Evolutionary conservation across 2,888 invertebrate genomes (phyloP).

Genomic region (Protophormia terraenovae): DNA sequence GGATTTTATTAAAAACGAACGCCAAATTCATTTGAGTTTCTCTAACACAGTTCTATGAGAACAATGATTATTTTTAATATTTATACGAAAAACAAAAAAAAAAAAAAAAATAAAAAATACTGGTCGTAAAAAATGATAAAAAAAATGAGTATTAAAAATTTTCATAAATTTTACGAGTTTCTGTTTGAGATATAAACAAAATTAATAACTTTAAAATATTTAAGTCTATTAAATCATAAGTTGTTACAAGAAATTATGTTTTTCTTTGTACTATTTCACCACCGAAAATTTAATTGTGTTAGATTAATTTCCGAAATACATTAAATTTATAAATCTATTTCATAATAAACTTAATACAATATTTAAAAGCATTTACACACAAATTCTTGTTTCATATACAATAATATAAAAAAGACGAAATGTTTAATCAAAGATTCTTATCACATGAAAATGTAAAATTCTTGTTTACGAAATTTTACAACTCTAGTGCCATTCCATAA

Average conservation of each 20-base stretch:
- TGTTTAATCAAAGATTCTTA: conserved; percentile 74
- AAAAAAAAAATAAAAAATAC: too few relatives aligned
- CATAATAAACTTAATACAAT: conserved; percentile 16
- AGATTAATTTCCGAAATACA: conserved; percentile 45
- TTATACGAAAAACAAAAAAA: too few relatives aligned
- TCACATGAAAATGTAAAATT: conserved; percentile 77
- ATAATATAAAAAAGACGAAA: conserved; percentile 6
- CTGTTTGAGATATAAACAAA: too few relatives aligned
- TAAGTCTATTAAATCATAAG: not conserved
- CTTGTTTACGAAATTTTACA: conserved; percentile 74
- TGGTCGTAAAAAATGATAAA: too few relatives aligned
- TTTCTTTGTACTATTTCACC: not conserved
- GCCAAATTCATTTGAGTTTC: too few relatives aligned
- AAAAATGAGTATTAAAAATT: too few relatives aligned
- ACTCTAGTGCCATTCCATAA: conserved; percentile 57
- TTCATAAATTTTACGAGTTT: too few relatives aligned
- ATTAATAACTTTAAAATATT: too few relatives aligned
- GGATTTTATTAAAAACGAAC: too few relatives aligned
- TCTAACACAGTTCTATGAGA: too few relatives aligned
- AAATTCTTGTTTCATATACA: not conserved
- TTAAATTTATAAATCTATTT: conserved; percentile 54
- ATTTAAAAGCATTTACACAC: not conserved
- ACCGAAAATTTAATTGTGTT: conserved; percentile 23
- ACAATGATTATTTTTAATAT: too few relatives aligned
- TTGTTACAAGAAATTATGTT: not conserved